Evolutionary conservation across 2,113 vertebrate genomes (phyloP).

Genomic region (Setophaga petechia): DNA sequence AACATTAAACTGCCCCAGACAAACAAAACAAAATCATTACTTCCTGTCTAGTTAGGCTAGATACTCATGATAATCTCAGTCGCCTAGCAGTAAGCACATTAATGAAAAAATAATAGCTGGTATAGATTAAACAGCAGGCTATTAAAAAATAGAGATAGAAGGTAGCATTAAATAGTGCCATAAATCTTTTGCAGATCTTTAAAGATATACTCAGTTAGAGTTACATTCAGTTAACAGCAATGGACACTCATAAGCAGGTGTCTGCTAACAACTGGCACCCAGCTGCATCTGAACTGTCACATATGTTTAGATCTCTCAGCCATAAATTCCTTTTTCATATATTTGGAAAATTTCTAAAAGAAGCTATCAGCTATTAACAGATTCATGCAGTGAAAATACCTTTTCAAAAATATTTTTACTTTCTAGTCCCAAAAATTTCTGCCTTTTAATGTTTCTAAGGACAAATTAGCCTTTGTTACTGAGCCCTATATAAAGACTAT

Average conservation of each 20-base stretch:
- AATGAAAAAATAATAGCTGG: background rate
- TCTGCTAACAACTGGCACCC: background rate
- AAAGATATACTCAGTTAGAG: background rate
- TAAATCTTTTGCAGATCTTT: background rate
- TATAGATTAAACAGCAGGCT: background rate
- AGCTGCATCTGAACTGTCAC: background rate
- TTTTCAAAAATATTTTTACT: background rate
- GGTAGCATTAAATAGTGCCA: background rate
- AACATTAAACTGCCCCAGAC: background rate
- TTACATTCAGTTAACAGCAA: background rate
- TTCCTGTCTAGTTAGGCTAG: background rate
- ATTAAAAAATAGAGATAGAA: background rate
- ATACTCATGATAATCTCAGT: background rate
- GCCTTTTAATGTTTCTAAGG: background rate
- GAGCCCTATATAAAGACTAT: background rate
- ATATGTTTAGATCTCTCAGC: background rate
- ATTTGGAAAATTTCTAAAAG: background rate
- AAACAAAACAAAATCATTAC: background rate
- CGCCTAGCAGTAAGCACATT: background rate
- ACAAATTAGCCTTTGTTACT: background rate
- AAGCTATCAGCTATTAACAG: background rate
- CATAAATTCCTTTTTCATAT: background rate
- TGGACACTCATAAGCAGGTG: background rate
- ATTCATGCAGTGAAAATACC: background rate
- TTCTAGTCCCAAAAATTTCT: background rate